Base-by-base conservation (phyloP, 2,888 invertebrate genomes). In the Quadroppia sp. region DNA sequence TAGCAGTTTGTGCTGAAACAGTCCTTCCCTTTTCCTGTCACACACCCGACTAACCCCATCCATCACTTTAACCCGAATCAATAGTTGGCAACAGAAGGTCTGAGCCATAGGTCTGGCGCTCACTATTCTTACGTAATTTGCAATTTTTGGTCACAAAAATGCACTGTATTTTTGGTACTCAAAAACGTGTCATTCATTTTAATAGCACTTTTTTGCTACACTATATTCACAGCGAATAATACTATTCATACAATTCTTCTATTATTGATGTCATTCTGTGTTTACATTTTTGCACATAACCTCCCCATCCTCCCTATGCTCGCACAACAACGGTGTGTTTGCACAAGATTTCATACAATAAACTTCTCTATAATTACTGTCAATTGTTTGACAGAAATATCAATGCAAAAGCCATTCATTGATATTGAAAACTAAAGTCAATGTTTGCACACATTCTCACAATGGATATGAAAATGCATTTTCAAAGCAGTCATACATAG, bases 31-130 rank as follows among this genome's bases (percentile, higher is more conserved):
- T 25, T 53, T 53, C 53, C 53, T 53, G 53, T 53, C 53, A 11
- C n/a, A 25, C 53, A 53, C n/a, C 23, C 23, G 53, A 53, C 53
- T 53, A 53, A 53, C 23, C 53, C 53, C 53, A 53, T 53, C 53
- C 23, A 25, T 53, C 53, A 53, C 53, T 53, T 50, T 4, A 20
- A 45, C 20, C 50, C 6, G 23, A 50, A 50, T 50, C 50, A 50
- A 50, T 50, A 50, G 3, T 50, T 50, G 50, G 50, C 50, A 50
- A 50, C 50, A 50, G 50, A 50, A 50, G 50, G 50, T 50, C 50
- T 20, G 15, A 17, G 13, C 45, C 2, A 13, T 45, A 2, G 13
- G 17, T 50, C 20, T 20, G 6, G n/a, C 50, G 6, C 50, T 20
- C 50, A 23, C 50, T 50, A 50, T 50, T 20, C 50, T 50, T 50